Conservation (phyloP, 2,797 vertebrate genomes). For the Lepidocolaptes lacrymiger region DNA sequence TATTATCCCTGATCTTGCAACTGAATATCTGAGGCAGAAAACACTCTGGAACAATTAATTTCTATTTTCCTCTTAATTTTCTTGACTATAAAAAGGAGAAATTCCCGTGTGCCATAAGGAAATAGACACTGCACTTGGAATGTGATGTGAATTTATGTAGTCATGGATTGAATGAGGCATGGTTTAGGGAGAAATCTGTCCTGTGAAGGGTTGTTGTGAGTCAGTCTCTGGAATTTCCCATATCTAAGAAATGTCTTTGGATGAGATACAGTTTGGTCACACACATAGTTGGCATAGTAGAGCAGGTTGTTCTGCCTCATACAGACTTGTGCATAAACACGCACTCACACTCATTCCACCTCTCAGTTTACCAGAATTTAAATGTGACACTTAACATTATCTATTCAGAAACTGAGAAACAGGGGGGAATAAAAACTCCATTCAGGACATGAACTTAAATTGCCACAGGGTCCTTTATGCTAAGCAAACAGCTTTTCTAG, state of each 20-base stretch:
- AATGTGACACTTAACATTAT: conserved; percentile 6
- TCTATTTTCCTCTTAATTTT: conserved; percentile 7
- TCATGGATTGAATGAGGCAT: not conserved
- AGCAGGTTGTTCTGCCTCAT: not conserved
- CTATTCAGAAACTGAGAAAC: conserved; percentile 21
- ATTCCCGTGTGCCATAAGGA: not conserved
- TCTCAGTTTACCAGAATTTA: conserved; percentile 2
- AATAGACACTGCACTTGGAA: not conserved
- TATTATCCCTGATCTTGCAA: not conserved
- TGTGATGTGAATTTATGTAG: not conserved
- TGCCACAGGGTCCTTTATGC: not conserved
- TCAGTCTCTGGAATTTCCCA: not conserved
- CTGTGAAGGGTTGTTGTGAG: not conserved
- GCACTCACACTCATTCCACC: not conserved
- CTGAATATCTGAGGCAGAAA: not conserved
- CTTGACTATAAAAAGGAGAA: not conserved
- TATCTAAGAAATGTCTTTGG: not conserved
- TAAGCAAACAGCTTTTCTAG: conserved; percentile 30
- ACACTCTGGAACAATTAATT: not conserved
- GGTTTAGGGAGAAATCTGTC: not conserved
- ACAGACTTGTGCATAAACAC: not conserved
- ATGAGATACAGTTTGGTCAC: not conserved
- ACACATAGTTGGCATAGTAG: not conserved
- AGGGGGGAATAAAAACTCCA: not conserved
- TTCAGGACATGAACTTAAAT: conserved; percentile 34